A percentile compares a stretch with the other conserved stretches of the same genome.
phyloP scores from a whole-genome alignment of 2,113 vertebrate genomes.

The Bettongia penicillata region DNA sequence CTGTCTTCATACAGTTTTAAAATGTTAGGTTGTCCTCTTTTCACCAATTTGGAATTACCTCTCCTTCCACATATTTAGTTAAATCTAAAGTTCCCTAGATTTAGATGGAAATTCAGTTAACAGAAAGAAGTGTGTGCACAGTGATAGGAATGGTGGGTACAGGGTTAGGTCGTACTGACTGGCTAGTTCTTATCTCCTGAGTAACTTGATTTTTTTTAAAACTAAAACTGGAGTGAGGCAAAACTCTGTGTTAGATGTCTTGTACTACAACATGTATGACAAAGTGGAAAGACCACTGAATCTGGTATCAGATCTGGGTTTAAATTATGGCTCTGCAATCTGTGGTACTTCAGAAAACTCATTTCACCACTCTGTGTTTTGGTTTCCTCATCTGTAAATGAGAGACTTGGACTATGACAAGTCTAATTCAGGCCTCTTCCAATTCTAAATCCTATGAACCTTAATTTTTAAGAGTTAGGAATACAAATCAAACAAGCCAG shows the following conservation, averaged over 20 bases:
- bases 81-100: not conserved
- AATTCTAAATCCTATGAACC: not conserved
- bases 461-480: not conserved
- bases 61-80: not conserved
- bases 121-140: not conserved
- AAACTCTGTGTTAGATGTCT: too few relatives aligned
- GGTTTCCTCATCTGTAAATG: not conserved
- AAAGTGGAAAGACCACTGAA: not conserved
- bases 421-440: not conserved
- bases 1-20: not conserved
- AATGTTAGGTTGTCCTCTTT: not conserved
- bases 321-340: not conserved
- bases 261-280: not conserved
- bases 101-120: not conserved
- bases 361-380: not conserved
- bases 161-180: not conserved
- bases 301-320: not conserved
- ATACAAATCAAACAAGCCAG: not conserved
- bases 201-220: too few relatives aligned
- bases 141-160: not conserved
- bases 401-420: not conserved
- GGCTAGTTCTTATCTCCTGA: not conserved
- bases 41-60: not conserved
- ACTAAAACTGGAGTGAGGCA: too few relatives aligned
- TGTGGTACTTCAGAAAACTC: not conserved